These are phyloP conservation scores for Cyclopterus lumpus DNA, from an alignment of 2,797 vertebrate species.

Conservation along the genomic window DNA sequence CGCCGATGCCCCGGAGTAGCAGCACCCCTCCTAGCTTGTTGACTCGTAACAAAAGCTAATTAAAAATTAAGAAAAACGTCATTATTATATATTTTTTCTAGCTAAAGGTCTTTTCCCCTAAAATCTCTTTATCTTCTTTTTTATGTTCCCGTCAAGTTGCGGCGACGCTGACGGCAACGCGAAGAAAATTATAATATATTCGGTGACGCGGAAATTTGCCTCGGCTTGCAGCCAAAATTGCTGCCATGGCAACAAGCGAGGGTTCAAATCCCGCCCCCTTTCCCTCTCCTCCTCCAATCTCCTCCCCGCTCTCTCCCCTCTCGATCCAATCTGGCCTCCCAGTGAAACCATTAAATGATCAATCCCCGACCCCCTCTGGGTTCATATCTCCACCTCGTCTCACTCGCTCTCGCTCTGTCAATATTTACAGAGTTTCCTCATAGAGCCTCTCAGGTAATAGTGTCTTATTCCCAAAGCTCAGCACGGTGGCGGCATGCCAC, in stretches of 20 bases:
- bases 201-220: slow-evolving; percentile 24
- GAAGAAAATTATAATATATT: too few relatives aligned
- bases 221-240: slow-evolving; percentile 42
- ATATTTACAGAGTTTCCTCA: slow-evolving; percentile 77
- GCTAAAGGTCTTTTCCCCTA: not conserved
- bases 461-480: slow-evolving; percentile 71
- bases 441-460: slow-evolving; percentile 73
- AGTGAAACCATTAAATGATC: slow-evolving; percentile 78
- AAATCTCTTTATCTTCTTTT: not conserved
- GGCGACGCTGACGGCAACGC: not conserved
- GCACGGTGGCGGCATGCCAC: slow-evolving; percentile 21
- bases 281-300: slow-evolving; percentile 38
- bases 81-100: slow-evolving; percentile 26
- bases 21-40: not conserved
- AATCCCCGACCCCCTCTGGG: slow-evolving; percentile 59
- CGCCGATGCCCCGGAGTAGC: slow-evolving; percentile 7
- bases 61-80: slow-evolving; percentile 51
- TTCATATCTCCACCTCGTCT: slow-evolving; percentile 67
- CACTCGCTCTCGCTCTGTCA: slow-evolving; percentile 53
- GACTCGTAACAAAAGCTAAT: slow-evolving; percentile 41
- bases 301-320: slow-evolving; percentile 17
- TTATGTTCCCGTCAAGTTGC: not conserved
- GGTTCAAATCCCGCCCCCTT: slow-evolving; percentile 67
- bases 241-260: slow-evolving; percentile 72
- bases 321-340: slow-evolving; percentile 66